Conservation (phyloP, 2,113 vertebrate species). For the Salminus brasiliensis region DNA sequence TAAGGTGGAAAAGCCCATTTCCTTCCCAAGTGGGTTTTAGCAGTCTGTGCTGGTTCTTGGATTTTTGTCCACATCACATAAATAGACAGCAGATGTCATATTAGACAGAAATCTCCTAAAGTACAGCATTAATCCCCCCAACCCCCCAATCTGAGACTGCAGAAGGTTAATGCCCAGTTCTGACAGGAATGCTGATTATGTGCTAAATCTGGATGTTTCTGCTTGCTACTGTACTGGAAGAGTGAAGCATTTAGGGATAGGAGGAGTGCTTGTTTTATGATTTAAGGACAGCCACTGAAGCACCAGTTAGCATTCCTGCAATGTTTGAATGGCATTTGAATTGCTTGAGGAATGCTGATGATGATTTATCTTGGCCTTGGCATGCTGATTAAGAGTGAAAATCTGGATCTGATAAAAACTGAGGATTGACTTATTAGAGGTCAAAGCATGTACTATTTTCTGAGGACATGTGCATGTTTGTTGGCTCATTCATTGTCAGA, state of each 20-base stretch:
- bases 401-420: neutral
- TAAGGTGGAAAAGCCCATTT: neutral
- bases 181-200: constrained; percentile 14
- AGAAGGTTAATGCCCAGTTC: constrained; percentile 26
- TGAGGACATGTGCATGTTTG: neutral
- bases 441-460: neutral
- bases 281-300: neutral
- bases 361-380: neutral
- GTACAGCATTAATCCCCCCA: constrained; percentile 32
- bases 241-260: neutral
- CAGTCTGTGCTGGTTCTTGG: neutral
- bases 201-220: neutral
- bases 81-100: constrained; percentile 34
- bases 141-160: constrained; percentile 12
- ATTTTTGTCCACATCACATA: constrained; percentile 24
- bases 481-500: neutral
- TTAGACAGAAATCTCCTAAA: constrained; percentile 24
- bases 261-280: neutral
- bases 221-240: neutral
- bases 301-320: neutral
- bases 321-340: neutral
- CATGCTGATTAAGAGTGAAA: neutral
- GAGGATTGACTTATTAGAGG: neutral
- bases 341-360: neutral
- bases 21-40: neutral